Percentiles rank a stretch among this genome's conserved stretches.
phyloP scores from a whole-genome alignment of 2,888 invertebrate genomes.

The Erebia palarica region DNA sequence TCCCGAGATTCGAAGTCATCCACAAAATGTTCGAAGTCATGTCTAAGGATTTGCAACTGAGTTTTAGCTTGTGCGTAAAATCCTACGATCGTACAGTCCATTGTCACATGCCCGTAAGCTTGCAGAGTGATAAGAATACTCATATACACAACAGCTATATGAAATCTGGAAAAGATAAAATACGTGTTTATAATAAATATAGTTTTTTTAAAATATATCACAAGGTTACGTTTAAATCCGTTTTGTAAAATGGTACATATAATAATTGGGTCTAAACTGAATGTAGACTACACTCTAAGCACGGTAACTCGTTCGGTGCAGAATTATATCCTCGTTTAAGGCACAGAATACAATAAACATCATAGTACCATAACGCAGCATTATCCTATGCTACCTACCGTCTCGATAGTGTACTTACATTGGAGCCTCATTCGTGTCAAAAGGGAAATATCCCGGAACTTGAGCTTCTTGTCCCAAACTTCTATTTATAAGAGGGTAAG shows the following conservation, averaged over 20 bases:
- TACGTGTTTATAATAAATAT: background rate
- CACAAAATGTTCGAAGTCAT: conserved; percentile 60
- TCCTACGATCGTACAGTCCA: conserved; percentile 69
- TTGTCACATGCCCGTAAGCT: conserved; percentile 64
- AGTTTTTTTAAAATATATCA: too few species aligned
- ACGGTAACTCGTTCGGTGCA: too few species aligned
- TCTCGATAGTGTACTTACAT: conserved; percentile 51
- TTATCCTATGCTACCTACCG: too few species aligned
- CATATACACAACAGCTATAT: conserved; percentile 56
- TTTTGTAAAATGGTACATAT: too few species aligned
- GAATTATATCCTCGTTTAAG: too few species aligned
- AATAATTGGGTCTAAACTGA: too few species aligned
- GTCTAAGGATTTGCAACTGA: conserved; percentile 62
- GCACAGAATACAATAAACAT: too few species aligned
- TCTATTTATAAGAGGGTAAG: conserved; percentile 60
- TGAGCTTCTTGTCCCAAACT: conserved; percentile 53
- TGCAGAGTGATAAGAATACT: conserved; percentile 56
- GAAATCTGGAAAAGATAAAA: conserved; percentile 55
- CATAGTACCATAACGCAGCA: too few species aligned
- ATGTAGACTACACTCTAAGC: too few species aligned
- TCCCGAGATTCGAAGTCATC: conserved; percentile 30
- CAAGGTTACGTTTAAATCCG: too few species aligned
- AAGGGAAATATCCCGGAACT: conserved; percentile 67
- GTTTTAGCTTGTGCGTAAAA: conserved; percentile 64
- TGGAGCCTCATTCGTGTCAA: conserved; percentile 52